Conservation (phyloP, 2,888 invertebrate species). For the Synergus laeviventris region DNA sequence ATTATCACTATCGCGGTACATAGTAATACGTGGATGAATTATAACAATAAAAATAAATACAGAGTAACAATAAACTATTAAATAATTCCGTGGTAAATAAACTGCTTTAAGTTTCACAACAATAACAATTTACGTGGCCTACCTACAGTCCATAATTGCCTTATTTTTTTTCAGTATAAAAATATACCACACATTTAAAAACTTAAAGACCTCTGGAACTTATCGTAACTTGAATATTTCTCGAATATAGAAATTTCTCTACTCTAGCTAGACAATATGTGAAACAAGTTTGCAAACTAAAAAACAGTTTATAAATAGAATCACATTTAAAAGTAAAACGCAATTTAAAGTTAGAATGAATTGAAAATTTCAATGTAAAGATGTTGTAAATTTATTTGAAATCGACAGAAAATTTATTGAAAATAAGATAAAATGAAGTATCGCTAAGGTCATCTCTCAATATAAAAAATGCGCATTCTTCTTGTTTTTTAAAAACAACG, state of each 20-base stretch:
- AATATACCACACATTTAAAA: constrained; percentile 40
- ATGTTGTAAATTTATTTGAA: constrained; percentile 11
- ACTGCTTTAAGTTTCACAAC: constrained; percentile 36
- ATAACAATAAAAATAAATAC: constrained; percentile 38
- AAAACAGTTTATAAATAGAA: not conserved
- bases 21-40: constrained; percentile 33
- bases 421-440: constrained; percentile 5
- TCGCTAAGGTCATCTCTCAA: constrained; percentile 10
- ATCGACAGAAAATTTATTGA: constrained; percentile 18
- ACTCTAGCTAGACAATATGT: constrained; percentile 15
- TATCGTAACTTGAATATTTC: constrained; percentile 20
- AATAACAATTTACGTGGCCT: constrained; percentile 37
- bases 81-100: constrained; percentile 39
- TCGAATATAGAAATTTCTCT: constrained; percentile 21
- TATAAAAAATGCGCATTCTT: constrained; percentile 30
- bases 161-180: constrained; percentile 30
- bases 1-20: constrained; percentile 32
- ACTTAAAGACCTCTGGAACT: constrained; percentile 36
- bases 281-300: not conserved
- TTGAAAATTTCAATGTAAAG: constrained; percentile 24
- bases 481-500: constrained; percentile 24
- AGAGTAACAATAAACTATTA: constrained; percentile 40
- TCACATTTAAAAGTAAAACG: not conserved
- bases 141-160: constrained; percentile 26
- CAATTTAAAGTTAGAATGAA: constrained; percentile 3